phyloP scores from a whole-genome alignment of 2,113 vertebrate genomes.

The Herpetotheres cachinnans region DNA sequence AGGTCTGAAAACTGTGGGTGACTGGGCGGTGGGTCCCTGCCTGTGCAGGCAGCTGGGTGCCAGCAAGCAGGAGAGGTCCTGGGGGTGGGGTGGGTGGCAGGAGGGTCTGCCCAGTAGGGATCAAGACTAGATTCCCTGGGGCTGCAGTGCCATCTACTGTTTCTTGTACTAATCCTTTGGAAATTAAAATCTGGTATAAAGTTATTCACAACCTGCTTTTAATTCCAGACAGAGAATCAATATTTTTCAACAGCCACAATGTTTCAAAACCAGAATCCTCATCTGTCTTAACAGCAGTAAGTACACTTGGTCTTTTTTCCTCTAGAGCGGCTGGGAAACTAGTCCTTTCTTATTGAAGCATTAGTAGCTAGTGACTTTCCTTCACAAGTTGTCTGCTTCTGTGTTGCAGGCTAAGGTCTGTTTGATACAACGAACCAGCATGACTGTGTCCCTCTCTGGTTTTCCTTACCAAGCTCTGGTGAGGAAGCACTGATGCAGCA shows the following conservation, averaged over 20 bases:
- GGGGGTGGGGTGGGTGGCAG: not conserved
- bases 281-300: constrained; percentile 92
- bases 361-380: constrained; percentile 22
- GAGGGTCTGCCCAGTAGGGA: too few relatives aligned
- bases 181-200: not conserved
- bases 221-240: constrained; percentile 91
- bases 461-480: constrained; percentile 52
- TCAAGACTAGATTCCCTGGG: not conserved
- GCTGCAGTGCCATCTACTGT: constrained; percentile 69
- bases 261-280: constrained; percentile 98
- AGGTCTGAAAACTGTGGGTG: rapidly evolving
- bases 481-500: constrained; percentile 42
- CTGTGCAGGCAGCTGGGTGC: not conserved
- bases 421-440: constrained; percentile 52
- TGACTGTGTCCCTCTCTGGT: constrained; percentile 37
- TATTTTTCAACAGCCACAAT: constrained; percentile 99
- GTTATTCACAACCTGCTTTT: constrained; percentile 27
- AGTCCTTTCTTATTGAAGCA: not conserved
- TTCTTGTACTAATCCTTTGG: not conserved
- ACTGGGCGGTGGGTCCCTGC: not conserved
- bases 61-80: not conserved
- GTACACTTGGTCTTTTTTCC: constrained; percentile 28
- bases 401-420: constrained; percentile 57
- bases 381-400: constrained; percentile 52
- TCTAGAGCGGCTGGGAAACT: not conserved